phyloP scores from a whole-genome alignment of 2,888 invertebrate species.

The Dynastes maya region DNA sequence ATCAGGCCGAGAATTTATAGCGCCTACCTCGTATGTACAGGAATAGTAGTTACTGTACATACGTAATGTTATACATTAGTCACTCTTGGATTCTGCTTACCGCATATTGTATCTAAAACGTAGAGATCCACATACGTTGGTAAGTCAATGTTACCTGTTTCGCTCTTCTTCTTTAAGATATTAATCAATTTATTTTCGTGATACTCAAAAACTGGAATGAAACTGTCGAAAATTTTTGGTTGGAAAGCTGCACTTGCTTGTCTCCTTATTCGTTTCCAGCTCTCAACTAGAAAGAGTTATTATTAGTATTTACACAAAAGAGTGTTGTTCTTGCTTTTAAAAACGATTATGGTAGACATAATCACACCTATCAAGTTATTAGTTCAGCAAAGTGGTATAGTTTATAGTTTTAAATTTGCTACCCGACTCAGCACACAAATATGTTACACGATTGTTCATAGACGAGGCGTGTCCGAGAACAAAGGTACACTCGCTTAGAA shows the following conservation, averaged over 20 bases:
- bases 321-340: not conserved
- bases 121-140: slow-evolving; percentile 38
- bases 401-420: no score
- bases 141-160: slow-evolving; percentile 62
- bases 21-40: not conserved
- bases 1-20: no score
- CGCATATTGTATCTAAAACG: slow-evolving; percentile 42
- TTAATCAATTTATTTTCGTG: slow-evolving; percentile 70
- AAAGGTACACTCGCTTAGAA: no score
- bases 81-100: slow-evolving; percentile 18
- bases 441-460: no score
- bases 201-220: slow-evolving; percentile 66
- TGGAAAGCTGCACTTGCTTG: slow-evolving; percentile 71
- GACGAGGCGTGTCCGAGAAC: no score
- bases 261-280: slow-evolving; percentile 69
- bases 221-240: slow-evolving; percentile 69
- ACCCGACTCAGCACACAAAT: no score
- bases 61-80: not conserved
- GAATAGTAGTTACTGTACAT: not conserved
- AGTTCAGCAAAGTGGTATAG: no score
- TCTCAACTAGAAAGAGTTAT: slow-evolving; percentile 53
- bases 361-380: no score
- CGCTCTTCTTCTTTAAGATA: slow-evolving; percentile 50
- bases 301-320: not conserved
- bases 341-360: not conserved